Evolutionary conservation across 2,113 vertebrate species (phyloP).

Genomic region (Opisthocomus hoazin): DNA sequence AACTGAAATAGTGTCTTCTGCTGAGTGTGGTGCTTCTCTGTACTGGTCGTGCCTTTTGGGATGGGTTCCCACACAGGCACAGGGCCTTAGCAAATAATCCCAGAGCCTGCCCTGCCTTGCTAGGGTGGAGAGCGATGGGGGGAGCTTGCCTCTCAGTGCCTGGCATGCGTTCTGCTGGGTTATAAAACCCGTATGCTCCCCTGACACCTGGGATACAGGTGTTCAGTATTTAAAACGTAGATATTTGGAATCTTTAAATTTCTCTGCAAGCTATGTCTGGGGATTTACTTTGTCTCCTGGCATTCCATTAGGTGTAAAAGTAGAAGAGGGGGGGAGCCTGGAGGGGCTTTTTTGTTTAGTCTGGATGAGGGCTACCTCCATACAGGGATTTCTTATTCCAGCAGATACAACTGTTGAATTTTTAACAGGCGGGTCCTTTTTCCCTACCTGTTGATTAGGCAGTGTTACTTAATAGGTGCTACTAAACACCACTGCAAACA

Average conservation of each 20-base stretch:
- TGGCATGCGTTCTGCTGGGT: neutral
- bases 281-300: neutral
- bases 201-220: neutral
- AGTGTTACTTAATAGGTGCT: constrained; percentile 33
- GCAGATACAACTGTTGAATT: neutral
- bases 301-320: neutral
- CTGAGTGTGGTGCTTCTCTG: constrained; percentile 12
- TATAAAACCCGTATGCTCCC: neutral
- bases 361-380: neutral
- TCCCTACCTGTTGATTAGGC: neutral
- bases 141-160: neutral
- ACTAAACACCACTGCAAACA: neutral
- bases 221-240: neutral
- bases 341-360: neutral
- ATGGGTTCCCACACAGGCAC: neutral
- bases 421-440: constrained; percentile 4
- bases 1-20: neutral
- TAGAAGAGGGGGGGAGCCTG: neutral
- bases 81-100: neutral
- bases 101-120: neutral
- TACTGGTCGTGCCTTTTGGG: neutral
- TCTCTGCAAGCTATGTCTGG: neutral
- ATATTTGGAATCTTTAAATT: neutral
- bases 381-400: neutral
- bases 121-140: neutral